Base-by-base conservation (phyloP, 1,140 invertebrate genomes). In the Sesamia nonagrioides region DNA sequence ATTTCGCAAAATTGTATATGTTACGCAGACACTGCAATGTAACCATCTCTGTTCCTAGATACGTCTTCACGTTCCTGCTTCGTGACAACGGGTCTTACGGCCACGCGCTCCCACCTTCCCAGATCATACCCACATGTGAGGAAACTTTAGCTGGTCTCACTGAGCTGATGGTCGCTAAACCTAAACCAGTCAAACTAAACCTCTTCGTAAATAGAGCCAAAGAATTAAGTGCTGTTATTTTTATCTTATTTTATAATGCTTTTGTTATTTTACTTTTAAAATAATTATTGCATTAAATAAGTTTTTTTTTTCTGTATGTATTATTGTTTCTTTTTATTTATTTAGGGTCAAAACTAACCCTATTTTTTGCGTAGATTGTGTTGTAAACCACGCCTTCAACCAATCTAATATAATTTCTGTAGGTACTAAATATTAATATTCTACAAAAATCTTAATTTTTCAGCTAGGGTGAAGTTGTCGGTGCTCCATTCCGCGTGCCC, bases 51-150 rank as follows among this genome's bases (percentile, higher is more conserved):
- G 50, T 45, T 80, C 78, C 13, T 74, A 93, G 92, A 40, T 90
- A 89, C 52, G 89, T 90, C 0, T 97, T 96, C 85, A 96, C 97
- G 0, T 95, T 96, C 33, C 94, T 96, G 77, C 91, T 98, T 15
- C 95, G 97, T 2, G 98, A 98, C 88, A 96, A 94, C 33, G 98
- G 98, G n/a, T 83, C 91, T 35, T 96, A 97, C 78, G 98, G 98
- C 1, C 98, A 98, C 86, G 45, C 97, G 0, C 93, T 98, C 18
- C 98, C 98, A 0, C 94, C 96, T 1, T 89, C 95, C 37, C 96
- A 97, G 86, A 98, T 98, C 66, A 87, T 96, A 13, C 96, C 97
- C 0, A 97, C 97, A 27, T 96, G 96, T 33, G 89, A 96, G 76
- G 98, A 98, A 95, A 82, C 83, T 0, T 35, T 90, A 7, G 18